phyloP scores from a whole-genome alignment of 2,888 invertebrate genomes.

The Pyrochroa serraticornis region DNA sequence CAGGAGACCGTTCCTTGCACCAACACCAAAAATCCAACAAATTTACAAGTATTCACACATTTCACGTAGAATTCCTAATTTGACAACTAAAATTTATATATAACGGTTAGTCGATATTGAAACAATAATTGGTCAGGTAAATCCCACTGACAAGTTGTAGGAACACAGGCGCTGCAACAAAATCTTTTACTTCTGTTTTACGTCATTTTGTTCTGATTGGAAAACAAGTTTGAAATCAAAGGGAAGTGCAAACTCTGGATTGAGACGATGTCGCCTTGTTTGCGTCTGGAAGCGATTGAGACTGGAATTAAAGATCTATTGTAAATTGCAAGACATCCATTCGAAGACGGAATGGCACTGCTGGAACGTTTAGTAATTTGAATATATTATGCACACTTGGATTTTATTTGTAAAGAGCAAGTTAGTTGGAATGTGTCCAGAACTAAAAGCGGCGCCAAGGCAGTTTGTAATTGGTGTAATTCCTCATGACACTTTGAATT shows the following conservation, averaged over 20 bases:
- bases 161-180: no score
- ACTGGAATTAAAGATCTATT: slow-evolving; percentile 3
- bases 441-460: slow-evolving; percentile 33
- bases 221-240: no score
- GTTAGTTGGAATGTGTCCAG: slow-evolving; percentile 30
- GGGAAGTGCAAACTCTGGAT: no score
- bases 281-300: not conserved
- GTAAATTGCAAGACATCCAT: slow-evolving; percentile 1
- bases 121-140: not conserved
- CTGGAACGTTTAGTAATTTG: slow-evolving; percentile 31
- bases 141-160: no score
- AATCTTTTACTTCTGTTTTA: no score
- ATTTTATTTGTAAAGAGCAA: slow-evolving; percentile 30
- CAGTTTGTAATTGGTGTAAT: slow-evolving; percentile 41
- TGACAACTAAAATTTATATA: slow-evolving; percentile 10
- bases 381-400: slow-evolving; percentile 32
- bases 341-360: slow-evolving; percentile 13
- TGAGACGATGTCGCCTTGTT: not conserved
- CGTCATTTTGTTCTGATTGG: no score
- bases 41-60: slow-evolving; percentile 7
- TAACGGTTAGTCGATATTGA: not conserved
- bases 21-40: no score
- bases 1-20: slow-evolving; percentile 5
- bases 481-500: slow-evolving; percentile 41
- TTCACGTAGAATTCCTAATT: not conserved